Conservation (phyloP, 2,113 vertebrate species). For the Dasyornis broadbenti region DNA sequence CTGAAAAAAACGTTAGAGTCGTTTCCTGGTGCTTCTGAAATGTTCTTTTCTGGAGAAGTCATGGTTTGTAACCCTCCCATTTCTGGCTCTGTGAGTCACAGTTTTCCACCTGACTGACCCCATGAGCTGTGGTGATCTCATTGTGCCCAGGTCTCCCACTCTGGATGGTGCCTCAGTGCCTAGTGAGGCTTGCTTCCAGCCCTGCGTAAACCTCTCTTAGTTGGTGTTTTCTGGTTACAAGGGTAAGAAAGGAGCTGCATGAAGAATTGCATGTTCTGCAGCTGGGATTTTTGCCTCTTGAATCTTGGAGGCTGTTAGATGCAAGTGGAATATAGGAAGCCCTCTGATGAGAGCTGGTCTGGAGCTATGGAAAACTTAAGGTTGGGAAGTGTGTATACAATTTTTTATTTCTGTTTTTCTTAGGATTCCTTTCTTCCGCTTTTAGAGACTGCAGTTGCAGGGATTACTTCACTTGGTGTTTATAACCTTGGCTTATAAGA, state of each 20-base stretch:
- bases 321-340: background rate
- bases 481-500: background rate
- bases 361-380: background rate
- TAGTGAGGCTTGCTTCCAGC: background rate
- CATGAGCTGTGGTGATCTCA: background rate
- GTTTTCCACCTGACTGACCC: background rate
- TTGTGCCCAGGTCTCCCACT: background rate
- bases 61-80: background rate
- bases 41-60: background rate
- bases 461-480: background rate
- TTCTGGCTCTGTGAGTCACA: background rate
- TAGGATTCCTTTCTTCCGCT: background rate
- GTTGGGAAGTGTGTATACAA: background rate
- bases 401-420: background rate
- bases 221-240: background rate
- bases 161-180: background rate
- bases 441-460: background rate
- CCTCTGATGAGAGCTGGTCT: background rate
- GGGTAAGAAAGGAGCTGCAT: background rate
- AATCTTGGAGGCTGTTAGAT: background rate
- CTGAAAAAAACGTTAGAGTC: background rate
- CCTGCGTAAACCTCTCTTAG: background rate
- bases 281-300: background rate
- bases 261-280: background rate
- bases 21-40: background rate